Evolutionary conservation across 1,140 invertebrate genomes (phyloP).

Genomic region (Formica selysi): DNA sequence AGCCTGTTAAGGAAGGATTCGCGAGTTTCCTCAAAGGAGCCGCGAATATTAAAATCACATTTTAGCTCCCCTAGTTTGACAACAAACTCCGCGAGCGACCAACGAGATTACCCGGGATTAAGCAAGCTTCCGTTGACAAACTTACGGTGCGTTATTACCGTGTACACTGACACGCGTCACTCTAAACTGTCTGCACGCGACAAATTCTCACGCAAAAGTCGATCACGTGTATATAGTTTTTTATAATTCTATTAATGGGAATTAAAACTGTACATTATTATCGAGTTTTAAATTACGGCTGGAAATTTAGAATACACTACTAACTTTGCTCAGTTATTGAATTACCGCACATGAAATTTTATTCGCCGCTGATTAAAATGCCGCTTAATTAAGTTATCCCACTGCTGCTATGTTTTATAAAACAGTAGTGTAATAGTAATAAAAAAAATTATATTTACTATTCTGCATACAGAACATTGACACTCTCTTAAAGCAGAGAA

Average conservation of each 20-base stretch:
- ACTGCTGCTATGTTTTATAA: background rate
- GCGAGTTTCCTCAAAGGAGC: slow-evolving; percentile 81
- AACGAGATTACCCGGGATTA: slow-evolving; percentile 80
- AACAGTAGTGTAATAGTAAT: background rate
- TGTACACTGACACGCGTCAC: slow-evolving; percentile 53
- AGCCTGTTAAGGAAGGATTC: slow-evolving; percentile 81
- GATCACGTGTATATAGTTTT: background rate
- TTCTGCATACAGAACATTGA: background rate
- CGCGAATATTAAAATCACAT: slow-evolving; percentile 84
- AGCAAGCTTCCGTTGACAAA: slow-evolving; percentile 75
- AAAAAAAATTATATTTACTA: background rate
- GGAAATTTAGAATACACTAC: background rate
- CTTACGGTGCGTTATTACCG: slow-evolving; percentile 59
- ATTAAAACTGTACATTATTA: background rate
- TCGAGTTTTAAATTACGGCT: background rate
- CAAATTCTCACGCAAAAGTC: slow-evolving; percentile 63
- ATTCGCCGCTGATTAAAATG: slow-evolving; percentile 23
- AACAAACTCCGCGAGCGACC: slow-evolving; percentile 74
- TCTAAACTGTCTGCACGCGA: slow-evolving; percentile 61
- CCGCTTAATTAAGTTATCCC: slow-evolving; percentile 10
- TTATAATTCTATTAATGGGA: background rate
- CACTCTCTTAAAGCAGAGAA: background rate
- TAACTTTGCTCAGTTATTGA: background rate
- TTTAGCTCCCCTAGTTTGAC: slow-evolving; percentile 77
- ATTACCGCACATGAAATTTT: slow-evolving; percentile 22